A percentile compares a stretch with the other conserved stretches of the same genome.
These are phyloP conservation scores for Linnaemya vulpina DNA, from an alignment of 2,888 invertebrate species.

Conservation along the genomic window DNA sequence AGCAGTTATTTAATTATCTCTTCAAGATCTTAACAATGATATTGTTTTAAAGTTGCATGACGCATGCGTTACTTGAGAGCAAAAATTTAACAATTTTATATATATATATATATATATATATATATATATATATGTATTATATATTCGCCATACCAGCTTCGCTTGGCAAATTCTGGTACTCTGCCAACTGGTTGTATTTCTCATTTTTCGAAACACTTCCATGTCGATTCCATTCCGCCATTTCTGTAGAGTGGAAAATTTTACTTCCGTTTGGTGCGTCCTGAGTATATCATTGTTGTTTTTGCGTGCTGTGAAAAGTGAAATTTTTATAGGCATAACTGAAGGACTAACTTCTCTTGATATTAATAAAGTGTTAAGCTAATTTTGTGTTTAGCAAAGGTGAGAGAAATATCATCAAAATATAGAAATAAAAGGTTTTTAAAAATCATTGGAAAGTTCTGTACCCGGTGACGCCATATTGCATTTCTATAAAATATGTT, in stretches of 20 bases:
- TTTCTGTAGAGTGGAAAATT: slow-evolving; percentile 49
- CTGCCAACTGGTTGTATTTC: not conserved
- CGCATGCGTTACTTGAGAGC: too few species aligned
- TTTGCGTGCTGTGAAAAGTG: slow-evolving; percentile 39
- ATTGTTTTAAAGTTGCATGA: too few species aligned
- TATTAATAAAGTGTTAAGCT: slow-evolving; percentile 41
- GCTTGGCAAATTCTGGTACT: not conserved
- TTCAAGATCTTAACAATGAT: too few species aligned
- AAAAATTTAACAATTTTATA: too few species aligned
- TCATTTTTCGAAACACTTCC: slow-evolving; percentile 55
- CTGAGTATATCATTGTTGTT: slow-evolving; percentile 49
- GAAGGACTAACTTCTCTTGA: slow-evolving; percentile 2
- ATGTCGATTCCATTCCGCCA: slow-evolving; percentile 46
- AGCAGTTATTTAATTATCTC: too few species aligned
- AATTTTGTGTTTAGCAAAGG: slow-evolving; percentile 57
- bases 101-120: too few species aligned
- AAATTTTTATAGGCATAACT: slow-evolving; percentile 4
- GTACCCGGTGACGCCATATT: slow-evolving; percentile 72
- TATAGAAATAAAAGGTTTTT: not conserved
- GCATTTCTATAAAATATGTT: slow-evolving; percentile 22
- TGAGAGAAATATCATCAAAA: slow-evolving; percentile 18
- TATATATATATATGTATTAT: too few species aligned
- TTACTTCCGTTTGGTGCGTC: slow-evolving; percentile 64
- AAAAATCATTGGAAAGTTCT: slow-evolving; percentile 28
- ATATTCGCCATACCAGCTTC: too few species aligned